Evolutionary conservation across 1,140 invertebrate genomes (phyloP).

Genomic region (Oreohelix idahoensis): DNA sequence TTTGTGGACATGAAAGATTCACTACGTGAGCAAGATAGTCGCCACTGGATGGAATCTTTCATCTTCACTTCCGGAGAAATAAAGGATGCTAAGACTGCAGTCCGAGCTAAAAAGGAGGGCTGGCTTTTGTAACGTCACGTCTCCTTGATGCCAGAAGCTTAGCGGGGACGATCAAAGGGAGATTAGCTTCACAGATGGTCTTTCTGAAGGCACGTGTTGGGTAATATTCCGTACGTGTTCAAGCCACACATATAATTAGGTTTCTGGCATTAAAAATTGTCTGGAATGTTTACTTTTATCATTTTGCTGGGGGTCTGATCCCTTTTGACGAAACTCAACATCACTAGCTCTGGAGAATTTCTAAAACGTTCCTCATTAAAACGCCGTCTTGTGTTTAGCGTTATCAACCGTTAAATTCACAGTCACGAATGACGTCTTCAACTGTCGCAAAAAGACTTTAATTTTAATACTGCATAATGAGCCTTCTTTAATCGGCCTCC

Average conservation of each 20-base stretch:
- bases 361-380: no score
- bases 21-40: conserved; percentile 1
- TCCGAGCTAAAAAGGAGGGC: not conserved
- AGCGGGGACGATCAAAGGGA: not conserved
- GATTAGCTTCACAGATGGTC: conserved; percentile 9
- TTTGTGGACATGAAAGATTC: conserved; percentile 14
- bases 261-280: not conserved
- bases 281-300: conserved; percentile 4
- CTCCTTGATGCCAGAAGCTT: conserved; percentile 7
- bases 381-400: no score
- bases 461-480: no score
- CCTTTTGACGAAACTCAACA: no score
- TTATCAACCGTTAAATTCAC: no score
- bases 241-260: not conserved
- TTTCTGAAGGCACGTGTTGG: not conserved
- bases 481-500: no score
- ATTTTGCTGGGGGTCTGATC: not conserved
- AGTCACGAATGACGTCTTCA: not conserved
- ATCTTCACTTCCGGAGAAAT: conserved; percentile 17
- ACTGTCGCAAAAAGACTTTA: not conserved
- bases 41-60: not conserved
- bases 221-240: conserved; percentile 27
- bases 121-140: conserved; percentile 23
- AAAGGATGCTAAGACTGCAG: not conserved
- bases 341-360: no score